Percentiles rank a stretch among this genome's conserved stretches.
phyloP scores from a whole-genome alignment of 2,888 invertebrate genomes.

The Caenorhabditis sp. region DNA sequence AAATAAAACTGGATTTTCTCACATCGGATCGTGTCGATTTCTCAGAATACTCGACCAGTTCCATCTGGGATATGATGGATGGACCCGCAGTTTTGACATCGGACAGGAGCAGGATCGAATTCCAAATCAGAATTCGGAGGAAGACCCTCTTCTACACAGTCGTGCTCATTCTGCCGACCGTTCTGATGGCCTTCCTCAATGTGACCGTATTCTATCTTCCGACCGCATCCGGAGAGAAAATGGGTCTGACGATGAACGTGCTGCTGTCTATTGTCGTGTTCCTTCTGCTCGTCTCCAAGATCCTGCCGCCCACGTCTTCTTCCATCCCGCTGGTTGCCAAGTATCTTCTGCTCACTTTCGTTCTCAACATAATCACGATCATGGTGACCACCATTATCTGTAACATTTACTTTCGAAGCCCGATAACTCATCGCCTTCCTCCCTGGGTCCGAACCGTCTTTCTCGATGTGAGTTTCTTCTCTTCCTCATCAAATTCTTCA shows the following conservation, averaged over 20 bases:
- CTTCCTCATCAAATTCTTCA: not conserved
- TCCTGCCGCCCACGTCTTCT: constrained; percentile 97
- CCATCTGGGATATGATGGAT: constrained; percentile 99
- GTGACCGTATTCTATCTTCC: constrained; percentile 98
- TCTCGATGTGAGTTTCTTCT: constrained; percentile 83
- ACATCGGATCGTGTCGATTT: constrained; percentile 84
- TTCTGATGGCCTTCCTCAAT: constrained; percentile 98
- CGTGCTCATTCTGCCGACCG: constrained; percentile 97
- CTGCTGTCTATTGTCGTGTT: constrained; percentile 99
- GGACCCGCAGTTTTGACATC: constrained; percentile 87
- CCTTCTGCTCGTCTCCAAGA: constrained; percentile 96
- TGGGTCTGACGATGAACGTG: constrained; percentile 89
- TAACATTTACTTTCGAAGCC: constrained; percentile 97
- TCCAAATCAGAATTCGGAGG: constrained; percentile 81
- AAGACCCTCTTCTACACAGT: constrained; percentile 99
- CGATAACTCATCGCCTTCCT: constrained; percentile 98
- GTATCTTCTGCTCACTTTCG: constrained; percentile 98
- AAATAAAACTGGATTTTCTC: constrained; percentile 87
- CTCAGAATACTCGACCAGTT: constrained; percentile 82
- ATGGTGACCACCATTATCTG: constrained; percentile 98
- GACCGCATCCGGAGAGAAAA: constrained; percentile 85
- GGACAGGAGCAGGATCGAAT: constrained; percentile 82
- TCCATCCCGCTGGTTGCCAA: constrained; percentile 92
- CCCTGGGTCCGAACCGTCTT: constrained; percentile 95
- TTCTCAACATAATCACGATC: constrained; percentile 99